Base-by-base conservation (phyloP, 2,797 vertebrate species). In the Ara ararauna region DNA sequence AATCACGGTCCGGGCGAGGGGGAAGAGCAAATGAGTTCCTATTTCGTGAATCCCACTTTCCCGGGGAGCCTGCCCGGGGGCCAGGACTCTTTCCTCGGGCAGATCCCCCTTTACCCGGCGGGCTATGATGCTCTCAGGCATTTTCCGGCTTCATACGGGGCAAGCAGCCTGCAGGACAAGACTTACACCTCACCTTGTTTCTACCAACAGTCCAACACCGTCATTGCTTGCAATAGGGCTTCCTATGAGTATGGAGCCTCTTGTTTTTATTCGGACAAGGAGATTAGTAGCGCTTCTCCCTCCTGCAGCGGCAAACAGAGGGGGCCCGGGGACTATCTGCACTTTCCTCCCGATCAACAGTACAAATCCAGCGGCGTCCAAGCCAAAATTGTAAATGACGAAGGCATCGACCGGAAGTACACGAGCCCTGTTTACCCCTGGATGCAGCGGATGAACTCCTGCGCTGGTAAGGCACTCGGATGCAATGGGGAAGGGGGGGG, bases 11-110 rank as follows among this genome's bases (percentile, higher is more conserved):
- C 97, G 98, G 97, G 97, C 95, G 97, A 97, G 97, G 98, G 98
- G 98, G 97, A 97, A 97, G 98, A 97, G 98, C 98, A 98, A 98
- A 98, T 98, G 98, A 98, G 98, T 98, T 98, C 98, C 96, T 98
- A 98, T 98, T 98, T 98, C 95, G 98, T 98, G 98, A 98, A 98
- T 98, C 97, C 98, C 97, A 97, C 98, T 98, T 98, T 98, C 96
- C 97, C 98, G 93, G 98, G 98, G 97, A 98, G 98, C 97, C 97
- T 98, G 97, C 97, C 98, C 92, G 98, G 97, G 95, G 98, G 98
- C 94, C 98, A 98, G 96, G 98, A 98, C 96, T 97, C 98, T 62
- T 98, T 98, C 97, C 96, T 98, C 94, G 98, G 98, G 95, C 98
- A 98, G 96, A 97, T 98, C 87, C 98, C 98, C 92, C 97, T 98